These are phyloP conservation scores for Onychomys arenicola DNA, from an alignment of 2,797 vertebrate species.

Conservation along the genomic window DNA sequence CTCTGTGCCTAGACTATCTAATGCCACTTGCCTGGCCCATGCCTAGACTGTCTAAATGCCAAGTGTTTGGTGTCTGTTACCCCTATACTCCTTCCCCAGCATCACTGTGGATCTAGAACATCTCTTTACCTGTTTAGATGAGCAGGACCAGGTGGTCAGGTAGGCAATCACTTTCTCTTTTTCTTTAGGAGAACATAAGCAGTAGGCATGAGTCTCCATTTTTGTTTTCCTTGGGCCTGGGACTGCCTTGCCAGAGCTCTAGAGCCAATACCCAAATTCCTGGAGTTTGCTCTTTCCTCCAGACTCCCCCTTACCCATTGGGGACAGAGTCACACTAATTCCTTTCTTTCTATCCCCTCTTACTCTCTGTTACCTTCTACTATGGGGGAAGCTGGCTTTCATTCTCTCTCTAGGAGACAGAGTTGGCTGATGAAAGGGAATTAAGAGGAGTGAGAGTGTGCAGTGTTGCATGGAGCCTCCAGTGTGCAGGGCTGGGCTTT, in stretches of 20 bases:
- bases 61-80: background rate
- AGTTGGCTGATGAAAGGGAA: background rate
- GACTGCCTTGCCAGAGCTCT: background rate
- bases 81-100: background rate
- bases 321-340: background rate
- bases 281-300: background rate
- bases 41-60: background rate
- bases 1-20: background rate
- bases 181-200: background rate
- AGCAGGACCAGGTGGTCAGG: background rate
- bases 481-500: background rate
- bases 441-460: background rate
- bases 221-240: background rate
- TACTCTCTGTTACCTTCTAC: constrained; percentile 19
- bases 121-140: background rate
- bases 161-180: background rate
- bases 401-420: constrained; percentile 65
- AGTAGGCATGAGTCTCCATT: background rate
- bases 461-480: background rate
- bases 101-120: background rate
- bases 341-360: background rate
- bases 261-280: background rate
- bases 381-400: constrained; percentile 75
- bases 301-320: background rate
- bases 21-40: background rate